Evolutionary conservation across 1,140 invertebrate genomes (phyloP), one percentile per base, ranked within the genome.

Genomic region (Drosophila pseudoananassae): DNA sequence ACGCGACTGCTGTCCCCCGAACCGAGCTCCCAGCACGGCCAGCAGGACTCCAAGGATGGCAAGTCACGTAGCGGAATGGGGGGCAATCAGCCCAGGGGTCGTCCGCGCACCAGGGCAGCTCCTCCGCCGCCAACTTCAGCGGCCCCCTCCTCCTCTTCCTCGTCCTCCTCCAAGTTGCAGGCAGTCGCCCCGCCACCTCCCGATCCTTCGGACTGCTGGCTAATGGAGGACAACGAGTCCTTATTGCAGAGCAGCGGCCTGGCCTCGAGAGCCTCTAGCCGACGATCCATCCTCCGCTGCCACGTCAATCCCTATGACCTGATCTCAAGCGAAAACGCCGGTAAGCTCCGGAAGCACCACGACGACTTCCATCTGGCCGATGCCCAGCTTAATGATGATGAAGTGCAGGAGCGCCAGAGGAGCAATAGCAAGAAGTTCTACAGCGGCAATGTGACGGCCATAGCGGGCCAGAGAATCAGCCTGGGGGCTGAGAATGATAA

Each of bases 261-360:
- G 25, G 43, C 36, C n/a, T 40, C 36, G 9, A 40, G 38, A 46
- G 65, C 57, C 83, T 38, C 14, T 17, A 58, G 36, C 15, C 92
- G 88, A 14, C 94, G 94, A 49, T 97, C 96, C 15, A 97, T 97
- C 64, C 92, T 98, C 12, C 95, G 97, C 79, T 97, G 96, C 91
- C 94, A 97, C 84, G 95, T 97, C 10, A 97, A 96, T 92, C 96
- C 97, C 4, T 97, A 97, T 79, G 95, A 97, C 51, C 92, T 98
- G 64, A 94, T 97, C 90, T 92, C 91, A 91, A 83, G 76, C 55
- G 81, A 91, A 72, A 73, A 58, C 38, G 12, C 33, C 33, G 70
- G 58, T 47, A 78, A 63, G 52, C 64, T 77, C 49, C 68, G 45
- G 36, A 59, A 51, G 40, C 33, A 57, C 38, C 15, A 74, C 36